phyloP scores from a whole-genome alignment of 2,797 vertebrate genomes.

The Varecia variegata region DNA sequence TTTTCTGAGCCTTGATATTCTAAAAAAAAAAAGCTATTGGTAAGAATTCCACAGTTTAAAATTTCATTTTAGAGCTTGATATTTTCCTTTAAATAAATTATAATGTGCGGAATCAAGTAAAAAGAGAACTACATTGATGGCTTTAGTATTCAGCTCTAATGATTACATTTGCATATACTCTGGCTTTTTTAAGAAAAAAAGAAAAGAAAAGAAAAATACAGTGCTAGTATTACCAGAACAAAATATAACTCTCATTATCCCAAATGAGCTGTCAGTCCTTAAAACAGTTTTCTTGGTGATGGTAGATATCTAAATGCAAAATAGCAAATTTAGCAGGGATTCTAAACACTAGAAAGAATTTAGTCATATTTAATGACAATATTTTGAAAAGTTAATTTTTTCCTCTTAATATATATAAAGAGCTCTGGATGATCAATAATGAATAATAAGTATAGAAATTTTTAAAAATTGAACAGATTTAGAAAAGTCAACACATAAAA shows the following conservation, averaged over 20 bases:
- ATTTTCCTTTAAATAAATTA: slow-evolving; percentile 18
- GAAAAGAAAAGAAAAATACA: background rate
- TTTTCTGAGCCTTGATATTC: background rate
- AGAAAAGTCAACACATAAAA: background rate
- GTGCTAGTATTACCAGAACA: background rate
- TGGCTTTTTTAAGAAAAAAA: background rate
- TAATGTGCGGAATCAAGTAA: background rate
- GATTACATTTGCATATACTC: background rate
- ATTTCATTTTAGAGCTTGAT: background rate
- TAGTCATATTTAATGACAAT: background rate
- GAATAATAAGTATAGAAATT: background rate
- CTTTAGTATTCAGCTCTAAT: background rate
- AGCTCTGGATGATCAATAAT: background rate
- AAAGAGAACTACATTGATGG: background rate
- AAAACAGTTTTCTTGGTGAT: background rate
- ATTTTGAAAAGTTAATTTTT: background rate
- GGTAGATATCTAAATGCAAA: background rate
- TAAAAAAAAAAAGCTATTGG: background rate
- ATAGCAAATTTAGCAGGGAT: background rate
- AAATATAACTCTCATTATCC: background rate
- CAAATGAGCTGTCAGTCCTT: background rate
- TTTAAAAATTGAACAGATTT: background rate
- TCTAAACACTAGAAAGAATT: background rate
- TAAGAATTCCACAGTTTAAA: background rate
- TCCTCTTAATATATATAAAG: background rate